Evolutionary conservation across 2,797 vertebrate species (phyloP).

Genomic region (Neopelma chrysocephalum): DNA sequence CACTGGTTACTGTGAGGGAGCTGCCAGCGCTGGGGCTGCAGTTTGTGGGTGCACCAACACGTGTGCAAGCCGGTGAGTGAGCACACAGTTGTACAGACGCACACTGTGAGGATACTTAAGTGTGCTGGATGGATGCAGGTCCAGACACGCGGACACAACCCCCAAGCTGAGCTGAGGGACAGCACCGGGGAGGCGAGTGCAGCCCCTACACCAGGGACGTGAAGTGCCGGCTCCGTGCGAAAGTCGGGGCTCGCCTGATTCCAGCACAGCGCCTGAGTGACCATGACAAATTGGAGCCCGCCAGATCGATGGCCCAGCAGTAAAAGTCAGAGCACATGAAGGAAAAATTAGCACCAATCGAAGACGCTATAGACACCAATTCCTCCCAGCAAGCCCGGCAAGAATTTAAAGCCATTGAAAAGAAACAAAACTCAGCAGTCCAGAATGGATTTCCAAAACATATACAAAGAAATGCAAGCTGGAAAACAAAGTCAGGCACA

Average conservation of each 20-base stretch:
- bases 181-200: accelerated
- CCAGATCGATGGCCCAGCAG: constrained; percentile 66
- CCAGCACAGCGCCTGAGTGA: constrained; percentile 44
- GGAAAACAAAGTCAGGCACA: constrained; percentile 58
- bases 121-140: too few species aligned
- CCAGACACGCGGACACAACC: accelerated
- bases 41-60: accelerated
- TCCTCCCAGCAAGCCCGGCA: constrained; percentile 63
- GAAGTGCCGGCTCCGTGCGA: accelerated
- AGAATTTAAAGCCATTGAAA: constrained; percentile 74
- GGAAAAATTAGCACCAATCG: constrained; percentile 76
- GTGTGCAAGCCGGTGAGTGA: accelerated
- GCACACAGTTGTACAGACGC: accelerated
- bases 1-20: not conserved
- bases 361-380: constrained; percentile 74
- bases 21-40: accelerated
- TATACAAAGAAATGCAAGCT: constrained; percentile 69
- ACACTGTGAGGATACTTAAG: too few species aligned
- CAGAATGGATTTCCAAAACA: constrained; percentile 70
- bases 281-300: constrained; percentile 65
- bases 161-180: not conserved
- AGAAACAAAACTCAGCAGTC: constrained; percentile 72
- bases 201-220: not conserved
- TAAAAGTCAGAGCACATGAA: constrained; percentile 74
- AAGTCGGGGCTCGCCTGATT: not conserved